Evolutionary conservation across 2,888 invertebrate species (phyloP), one percentile per base, ranked within the genome.

Genomic region (Amitus sp.): DNA sequence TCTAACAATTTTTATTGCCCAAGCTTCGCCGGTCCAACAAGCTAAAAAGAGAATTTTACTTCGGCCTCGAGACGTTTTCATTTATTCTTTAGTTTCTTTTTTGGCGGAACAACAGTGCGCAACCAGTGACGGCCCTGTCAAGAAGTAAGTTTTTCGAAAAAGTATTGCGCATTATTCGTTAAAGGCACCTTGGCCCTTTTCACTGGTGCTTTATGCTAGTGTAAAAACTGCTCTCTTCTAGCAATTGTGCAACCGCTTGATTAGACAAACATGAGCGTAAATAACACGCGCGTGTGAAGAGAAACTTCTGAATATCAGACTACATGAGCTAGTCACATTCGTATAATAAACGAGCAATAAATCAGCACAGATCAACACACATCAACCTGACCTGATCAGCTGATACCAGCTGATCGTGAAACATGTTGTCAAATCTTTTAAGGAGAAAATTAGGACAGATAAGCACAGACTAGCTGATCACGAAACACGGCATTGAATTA

Each of bases 101-200:
- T 13, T 42, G 34, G 58, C 62, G 47, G 64, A 68, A 69, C 63
- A 62, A 65, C 63, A 40, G 52, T 69, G 65, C 49, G 54, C 66
- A 69, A 69, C 69, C 74, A 70, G 71, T 67, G 72, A 67, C 49
- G 73, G 65, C 69, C 60, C 66, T 70, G 69, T 71, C 70, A 71
- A 68, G 60, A 50, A 60, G 46, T 54, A 48, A 69, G 58, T 60
- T 62, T 42, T 52, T 60, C 67, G 63, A 69, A 67, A 67, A 67
- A 67, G 45, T 65, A 59, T 64, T 65, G 52, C 52, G 48, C 46
- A 62, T 68, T 68, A 66, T 66, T 69, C 66, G 65, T 57, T 49
- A 55, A 62, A 62, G 63, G 47, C 49, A 59, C 45, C 47, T 33
- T 59, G 48, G 49, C 57, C 50, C 46, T 50, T 54, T 56, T 43